Base-by-base conservation (phyloP, 2,113 vertebrate genomes). In the Phasianus colchicus region DNA sequence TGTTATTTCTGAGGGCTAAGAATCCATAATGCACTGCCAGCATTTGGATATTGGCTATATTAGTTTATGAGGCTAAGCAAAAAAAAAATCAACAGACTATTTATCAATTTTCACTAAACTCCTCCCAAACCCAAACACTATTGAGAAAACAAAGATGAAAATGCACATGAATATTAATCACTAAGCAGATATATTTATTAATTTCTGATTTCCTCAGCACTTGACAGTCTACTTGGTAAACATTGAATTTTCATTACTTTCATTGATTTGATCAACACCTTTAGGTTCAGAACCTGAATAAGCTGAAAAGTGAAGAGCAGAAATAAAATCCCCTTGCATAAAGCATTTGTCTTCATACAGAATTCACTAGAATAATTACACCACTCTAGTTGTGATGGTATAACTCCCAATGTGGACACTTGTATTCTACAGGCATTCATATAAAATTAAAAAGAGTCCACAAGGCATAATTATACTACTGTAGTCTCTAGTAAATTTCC, bases 361-460 rank as follows among this genome's bases (percentile, higher is more conserved):
- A 91, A 86, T 88, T 89, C 83, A 81, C 76, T 61, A 54, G 48
- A 40, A 65, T 90, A 95, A 96, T 81, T 86, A 94, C 0, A 0
- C 48, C 61, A 70, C 91, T 95, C 88, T 73, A 94, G 83, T 69
- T 91, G 83, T 75, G 77, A 89, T 88, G 73, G 69, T 65, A 21
- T 78, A 95, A 97, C 83, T 95, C 76, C 73, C 85, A 43, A 75
- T 86, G 91, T 66, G 85, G 65, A 95, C 1, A 6, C 43, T 81
- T 52, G 80, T 94, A 90, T 95, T 93, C 93, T 90, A 86, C 73
- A 88, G 65, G 76, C 92, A 86, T 93, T 92, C 90, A 94, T 61
- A 55, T 77, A 91, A 95, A 86, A 97, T 94, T 92, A 90, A 95
- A 95, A 89, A 92, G 85, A 77, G 91, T 95, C 83, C 89, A 95